Percentiles rank a stretch among this genome's conserved stretches.
Conservation (phyloP, 1,140 invertebrate species). For the Atta texana region DNA sequence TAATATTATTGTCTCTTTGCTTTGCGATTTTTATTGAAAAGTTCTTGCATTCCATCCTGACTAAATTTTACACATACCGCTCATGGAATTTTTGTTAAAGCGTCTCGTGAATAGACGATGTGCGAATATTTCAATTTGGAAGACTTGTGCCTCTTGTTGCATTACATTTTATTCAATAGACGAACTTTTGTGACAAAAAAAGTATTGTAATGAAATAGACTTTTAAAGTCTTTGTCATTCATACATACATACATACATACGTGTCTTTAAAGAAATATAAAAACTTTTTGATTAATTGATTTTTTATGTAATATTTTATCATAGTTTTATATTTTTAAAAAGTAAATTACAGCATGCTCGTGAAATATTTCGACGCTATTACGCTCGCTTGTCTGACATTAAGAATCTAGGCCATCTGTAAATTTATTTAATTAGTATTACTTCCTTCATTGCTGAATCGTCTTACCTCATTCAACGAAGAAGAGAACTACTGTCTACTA, state of each 20-base stretch:
- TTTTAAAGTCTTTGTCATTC: not conserved
- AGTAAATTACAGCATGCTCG: not conserved
- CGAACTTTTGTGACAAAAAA: constrained; percentile 14
- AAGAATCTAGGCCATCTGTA: constrained; percentile 19
- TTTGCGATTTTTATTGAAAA: constrained; percentile 40
- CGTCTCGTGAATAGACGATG: constrained; percentile 33
- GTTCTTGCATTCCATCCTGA: constrained; percentile 25
- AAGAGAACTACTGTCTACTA: constrained; percentile 5
- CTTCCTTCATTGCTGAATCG: constrained; percentile 28
- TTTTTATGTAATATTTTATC: not conserved
- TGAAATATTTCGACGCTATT: constrained; percentile 19
- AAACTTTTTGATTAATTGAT: not conserved
- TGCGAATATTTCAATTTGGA: constrained; percentile 50
- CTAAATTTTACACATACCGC: constrained; percentile 60
- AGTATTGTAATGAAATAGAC: not conserved
- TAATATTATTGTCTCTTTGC: constrained; percentile 10
- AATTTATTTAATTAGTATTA: constrained; percentile 55
- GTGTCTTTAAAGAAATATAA: not conserved
- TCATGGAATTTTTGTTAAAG: constrained; percentile 65
- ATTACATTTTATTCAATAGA: constrained; percentile 37
- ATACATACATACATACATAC: not conserved
- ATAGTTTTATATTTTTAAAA: not conserved
- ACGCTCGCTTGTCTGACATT: constrained; percentile 17
- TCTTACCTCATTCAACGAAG: constrained; percentile 1
- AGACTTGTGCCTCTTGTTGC: constrained; percentile 46